Evolutionary conservation across 2,888 invertebrate species (phyloP), one percentile per base, ranked within the genome.

Genomic region (Rosalia funebris): DNA sequence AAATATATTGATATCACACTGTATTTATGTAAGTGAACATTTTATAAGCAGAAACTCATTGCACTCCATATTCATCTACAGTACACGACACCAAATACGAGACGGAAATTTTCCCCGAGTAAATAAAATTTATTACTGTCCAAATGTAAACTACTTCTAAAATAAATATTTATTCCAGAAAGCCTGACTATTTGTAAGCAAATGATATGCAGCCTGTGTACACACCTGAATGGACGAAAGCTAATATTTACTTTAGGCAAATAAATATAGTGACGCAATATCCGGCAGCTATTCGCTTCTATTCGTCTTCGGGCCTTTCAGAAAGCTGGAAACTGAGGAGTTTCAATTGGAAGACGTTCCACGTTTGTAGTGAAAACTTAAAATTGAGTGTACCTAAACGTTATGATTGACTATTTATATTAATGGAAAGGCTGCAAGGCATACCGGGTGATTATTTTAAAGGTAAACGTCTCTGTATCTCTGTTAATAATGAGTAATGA

Each of bases 141-240:
- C 44, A 14, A 57, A 52, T 53, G 65, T 68, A 71, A 71, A 71
- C 68, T 71, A 68, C 74, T 71, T 66, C 68, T 67, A 75, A 70
- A 75, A 73, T 72, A 73, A 77, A 77, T 77, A 76, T 77, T 77
- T 75, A 74, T 75, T 62, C 67, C 69, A 63, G 68, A 72, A 73
- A 70, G 72, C 71, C 65, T 63, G 73, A 73, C 75, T 75, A 76
- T 78, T 77, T 77, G 76, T 75, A 73, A 77, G 79, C 77, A 79
- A 79, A 78, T 75, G 79, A 79, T 79, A 79, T 78, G 77, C 78
- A 78, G 78, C 75, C 73, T 80, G 73, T 74, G 75, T 71, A 79
- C 75, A 78, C 77, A 79, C 76, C 77, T 76, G 77, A 79, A 79
- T 77, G 78, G 77, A 74, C 76, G 75, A 77, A 76, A 70, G 75